Base-by-base conservation (phyloP, 2,888 invertebrate genomes). In the Metopia argyrocephala region DNA sequence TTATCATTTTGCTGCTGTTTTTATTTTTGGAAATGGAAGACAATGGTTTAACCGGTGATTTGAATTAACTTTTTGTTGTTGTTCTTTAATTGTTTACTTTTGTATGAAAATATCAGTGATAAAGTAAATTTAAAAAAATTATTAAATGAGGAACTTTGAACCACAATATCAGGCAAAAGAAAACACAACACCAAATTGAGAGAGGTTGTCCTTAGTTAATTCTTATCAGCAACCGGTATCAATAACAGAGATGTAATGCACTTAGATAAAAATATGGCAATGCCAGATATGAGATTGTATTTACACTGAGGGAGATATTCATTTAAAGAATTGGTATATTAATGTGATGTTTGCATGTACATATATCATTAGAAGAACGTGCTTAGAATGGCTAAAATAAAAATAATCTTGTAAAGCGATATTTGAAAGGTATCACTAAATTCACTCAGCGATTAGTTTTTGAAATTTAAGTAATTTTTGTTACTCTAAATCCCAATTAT, bases 1-100 rank as follows among this genome's bases (percentile, higher is more conserved):
- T 82, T n/a, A 87, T 62, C 66, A 76, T 79, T 76, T 68, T 69
- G 28, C 21, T 69, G 28, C 21, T 45, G 21, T 50, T 61, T 18
- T 50, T 45, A 3, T 38, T 18, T 38, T 31, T 21, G 3, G 21
- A 48, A 38, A 20, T n/a, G 23, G 25, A 65, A 48, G 48, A 57
- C 15, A 15, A 9, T 28, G 59, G 57, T 27, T 50, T 9, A 52
- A 27, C 52, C 9, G 9, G 15, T 62, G 7, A n/a, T 7, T 69
- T 23, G 5, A 48, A 48, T 20, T 54, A 1, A 52, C 59, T 21
- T 50, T 15, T 50, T 62, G 2, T 7, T 52, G 21, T 57, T 25
- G 3, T 45, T 6, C 25, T 25, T 57, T 31, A 21, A 25, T 65
- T 78, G 25, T 61, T 54, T 65, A 65, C 48, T 54, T 65, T 73